Conservation (phyloP, 2,888 invertebrate species). For the Boloria selene region DNA sequence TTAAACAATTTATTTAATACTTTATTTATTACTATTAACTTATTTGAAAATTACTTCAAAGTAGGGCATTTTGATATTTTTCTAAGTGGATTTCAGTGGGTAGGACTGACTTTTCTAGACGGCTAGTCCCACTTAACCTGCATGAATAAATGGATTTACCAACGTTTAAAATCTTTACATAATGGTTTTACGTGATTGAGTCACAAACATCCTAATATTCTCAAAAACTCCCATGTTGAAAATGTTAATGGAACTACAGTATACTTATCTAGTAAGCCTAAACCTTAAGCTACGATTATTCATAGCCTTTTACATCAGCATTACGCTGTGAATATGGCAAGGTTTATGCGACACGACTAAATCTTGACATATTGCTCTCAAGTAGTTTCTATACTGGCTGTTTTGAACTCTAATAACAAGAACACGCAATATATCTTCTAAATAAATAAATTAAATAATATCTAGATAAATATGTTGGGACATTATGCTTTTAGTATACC, state of each 20-base stretch:
- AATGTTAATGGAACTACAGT: not conserved
- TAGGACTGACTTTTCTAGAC: no score
- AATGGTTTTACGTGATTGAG: not conserved
- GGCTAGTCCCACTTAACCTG: no score
- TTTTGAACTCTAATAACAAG: not conserved
- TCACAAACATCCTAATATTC: not conserved
- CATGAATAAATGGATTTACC: no score
- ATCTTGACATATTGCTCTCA: constrained; percentile 11
- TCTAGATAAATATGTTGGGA: no score
- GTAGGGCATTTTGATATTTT: no score
- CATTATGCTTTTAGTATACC: no score
- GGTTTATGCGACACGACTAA: constrained; percentile 8
- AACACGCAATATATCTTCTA: not conserved
- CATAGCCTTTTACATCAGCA: constrained; percentile 5
- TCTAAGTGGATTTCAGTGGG: no score
- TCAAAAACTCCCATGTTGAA: not conserved
- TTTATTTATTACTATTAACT: no score
- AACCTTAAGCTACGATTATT: constrained; percentile 5
- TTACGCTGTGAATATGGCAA: constrained; percentile 7
- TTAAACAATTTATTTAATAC: no score
- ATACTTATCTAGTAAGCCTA: not conserved
- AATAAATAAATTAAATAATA: no score
- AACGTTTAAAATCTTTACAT: no score
- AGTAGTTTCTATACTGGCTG: not conserved
- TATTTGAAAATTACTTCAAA: no score